Evolutionary conservation across 2,888 invertebrate genomes (phyloP).

Genomic region (Orchestes rusci): DNA sequence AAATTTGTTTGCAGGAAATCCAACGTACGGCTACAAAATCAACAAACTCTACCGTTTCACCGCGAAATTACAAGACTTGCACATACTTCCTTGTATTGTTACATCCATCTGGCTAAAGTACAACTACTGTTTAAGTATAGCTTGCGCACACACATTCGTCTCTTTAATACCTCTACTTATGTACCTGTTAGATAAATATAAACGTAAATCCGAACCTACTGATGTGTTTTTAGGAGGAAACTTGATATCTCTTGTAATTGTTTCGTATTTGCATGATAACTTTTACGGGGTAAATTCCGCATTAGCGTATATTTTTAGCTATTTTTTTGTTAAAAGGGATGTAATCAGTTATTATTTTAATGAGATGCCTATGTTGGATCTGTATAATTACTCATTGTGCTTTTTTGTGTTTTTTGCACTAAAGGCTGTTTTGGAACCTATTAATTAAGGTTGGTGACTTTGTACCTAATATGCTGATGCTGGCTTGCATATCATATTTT

Average conservation of each 20-base stretch:
- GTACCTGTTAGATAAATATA: slow-evolving; percentile 26
- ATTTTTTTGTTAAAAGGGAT: slow-evolving; percentile 35
- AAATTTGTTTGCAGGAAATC: slow-evolving; percentile 35
- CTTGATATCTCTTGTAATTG: slow-evolving; percentile 31
- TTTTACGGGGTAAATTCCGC: slow-evolving; percentile 35
- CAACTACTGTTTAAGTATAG: slow-evolving; percentile 26
- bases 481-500: too few relatives aligned
- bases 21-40: slow-evolving; percentile 34
- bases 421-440: slow-evolving; percentile 29
- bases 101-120: slow-evolving; percentile 31
- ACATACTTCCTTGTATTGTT: slow-evolving; percentile 33
- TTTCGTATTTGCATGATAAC: slow-evolving; percentile 36
- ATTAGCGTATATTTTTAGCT: slow-evolving; percentile 35
- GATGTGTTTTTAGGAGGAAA: slow-evolving; percentile 31
- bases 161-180: slow-evolving; percentile 32
- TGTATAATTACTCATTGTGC: slow-evolving; percentile 41
- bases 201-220: slow-evolving; percentile 30
- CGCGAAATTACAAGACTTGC: slow-evolving; percentile 32
- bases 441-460: too few relatives aligned
- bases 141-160: slow-evolving; percentile 25
- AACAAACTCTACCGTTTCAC: slow-evolving; percentile 32
- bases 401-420: slow-evolving; percentile 40
- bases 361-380: slow-evolving; percentile 38
- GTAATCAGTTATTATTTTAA: slow-evolving; percentile 28
- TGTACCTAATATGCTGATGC: too few relatives aligned